Evolutionary conservation across 2,888 invertebrate species (phyloP), one percentile per base, ranked within the genome.

Genomic region (Bugulina stolonifera): DNA sequence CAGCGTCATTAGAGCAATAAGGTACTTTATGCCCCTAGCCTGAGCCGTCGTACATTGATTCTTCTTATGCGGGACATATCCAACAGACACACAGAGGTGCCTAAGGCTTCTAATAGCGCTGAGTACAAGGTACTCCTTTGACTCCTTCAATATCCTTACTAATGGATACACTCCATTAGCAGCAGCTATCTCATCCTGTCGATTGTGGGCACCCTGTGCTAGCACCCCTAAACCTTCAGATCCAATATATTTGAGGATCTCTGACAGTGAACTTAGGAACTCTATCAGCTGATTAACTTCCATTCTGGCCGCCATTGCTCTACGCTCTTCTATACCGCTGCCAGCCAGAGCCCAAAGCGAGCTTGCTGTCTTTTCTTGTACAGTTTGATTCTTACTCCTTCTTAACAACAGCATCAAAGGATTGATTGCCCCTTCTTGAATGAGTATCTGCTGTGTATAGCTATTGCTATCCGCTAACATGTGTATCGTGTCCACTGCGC

Each of bases 341-440:
- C 83, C 83, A 2, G 83, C 82, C 35, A 83, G 74, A 3, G 82
- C 80, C 83, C 83, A 83, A 35, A 83, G 75, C 0, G 83, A 81
- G 72, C 78, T 76, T 0, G 82, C 83, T 5, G 81, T 81, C 73
- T 79, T 80, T 76, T 82, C 82, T 74, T 78, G 79, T 1, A 80
- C 73, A n/a, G 73, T 74, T 34, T 72, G 52, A 43, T 72, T 55
- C 70, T 79, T 74, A 23, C 78, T 79, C 71, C 79, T 80, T 73
- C 77, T 79, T 34, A 83, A 75, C 43, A 82, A 75, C 72, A 79
- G 78, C 77, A 83, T 77, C 1, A 84, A 79, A 22, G 80, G 78
- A 52, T 77, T 76, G 43, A 82, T 79, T 0, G 80, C 80, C 35
- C 80, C 79, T 69, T 78, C 79, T 22, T 77, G 74, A 29, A 80